Percentiles rank a stretch among this genome's conserved stretches.
phyloP scores from a whole-genome alignment of 2,888 invertebrate genomes.

The Meiosimyza platycephala region DNA sequence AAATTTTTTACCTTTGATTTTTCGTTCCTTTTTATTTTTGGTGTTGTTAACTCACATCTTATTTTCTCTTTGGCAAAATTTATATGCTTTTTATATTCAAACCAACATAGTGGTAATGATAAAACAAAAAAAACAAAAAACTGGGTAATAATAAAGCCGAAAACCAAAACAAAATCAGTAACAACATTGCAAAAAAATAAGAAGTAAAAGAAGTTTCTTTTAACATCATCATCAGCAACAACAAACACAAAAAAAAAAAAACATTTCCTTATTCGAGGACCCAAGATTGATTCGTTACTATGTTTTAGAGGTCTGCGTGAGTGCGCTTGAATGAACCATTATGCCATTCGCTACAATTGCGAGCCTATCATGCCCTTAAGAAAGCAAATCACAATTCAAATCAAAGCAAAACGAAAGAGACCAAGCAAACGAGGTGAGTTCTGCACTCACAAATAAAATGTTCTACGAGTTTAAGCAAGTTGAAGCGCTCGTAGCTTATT shows the following conservation, averaged over 20 bases:
- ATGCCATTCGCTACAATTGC: too few species aligned
- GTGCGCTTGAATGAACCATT: too few species aligned
- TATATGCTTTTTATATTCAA: not conserved
- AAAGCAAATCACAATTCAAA: too few species aligned
- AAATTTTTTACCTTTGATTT: slow-evolving; percentile 36
- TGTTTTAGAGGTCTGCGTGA: too few species aligned
- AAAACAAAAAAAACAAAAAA: not conserved
- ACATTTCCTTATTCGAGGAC: not conserved
- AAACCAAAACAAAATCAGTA: not conserved
- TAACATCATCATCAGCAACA: not conserved
- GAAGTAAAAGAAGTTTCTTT: too few species aligned
- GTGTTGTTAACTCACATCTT: not conserved
- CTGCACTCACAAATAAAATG: too few species aligned
- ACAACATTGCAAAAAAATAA: not conserved
- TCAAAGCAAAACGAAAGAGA: too few species aligned
- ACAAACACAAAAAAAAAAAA: slow-evolving; percentile 8
- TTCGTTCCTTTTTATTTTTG: not conserved
- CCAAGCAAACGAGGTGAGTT: too few species aligned
- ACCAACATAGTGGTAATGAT: not conserved
- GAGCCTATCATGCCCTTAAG: too few species aligned
- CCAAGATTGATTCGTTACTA: too few species aligned
- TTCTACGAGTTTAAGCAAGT: too few species aligned
- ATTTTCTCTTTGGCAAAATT: not conserved
- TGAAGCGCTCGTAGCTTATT: too few species aligned
- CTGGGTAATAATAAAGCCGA: slow-evolving; percentile 19